Evolutionary conservation across 2,113 vertebrate species (phyloP), one percentile per base, ranked within the genome.

Genomic region (Cyprinodon tularosa): DNA sequence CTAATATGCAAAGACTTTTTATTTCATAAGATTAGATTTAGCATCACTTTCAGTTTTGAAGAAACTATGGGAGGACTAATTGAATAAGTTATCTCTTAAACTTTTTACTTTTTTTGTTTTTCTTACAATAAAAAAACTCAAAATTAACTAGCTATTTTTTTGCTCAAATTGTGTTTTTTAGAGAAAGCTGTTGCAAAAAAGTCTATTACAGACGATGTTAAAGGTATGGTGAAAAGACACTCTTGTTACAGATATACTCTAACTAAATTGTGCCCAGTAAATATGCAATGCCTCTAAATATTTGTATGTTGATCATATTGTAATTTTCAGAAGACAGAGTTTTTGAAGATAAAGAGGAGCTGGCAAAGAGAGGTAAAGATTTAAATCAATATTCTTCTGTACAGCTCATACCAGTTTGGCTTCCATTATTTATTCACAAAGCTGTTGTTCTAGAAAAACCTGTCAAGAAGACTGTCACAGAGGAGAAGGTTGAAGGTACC

Each of bases 401-500:
- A 48, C 15, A 64, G 47, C 59, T 45, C 3, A 20, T 0, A 0
- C 11, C 12, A 36, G 0, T 68, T 4, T 0, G 39, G 0, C 68
- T 66, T 69, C 12, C 8, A 62, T 71, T 22, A 42, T 62, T 62
- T 45, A 44, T 38, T 3, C 5, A 42, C 0, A 71, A 13, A 60
- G 67, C 12, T 17, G 69, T 42, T 72, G 1, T 60, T 73, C 37
- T 12, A 93, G 91, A 87, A 73, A 90, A 74, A 88, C 2, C 79
- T 64, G 64, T 37, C 8, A 80, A 84, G 76, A 92, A 89, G 88
- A 92, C 48, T n/a, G 59, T 80, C 37, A 92, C 90, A 45, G 87
- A 89, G 53, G 89, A 86, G 38, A 84, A 85, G 81, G 40, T 66
- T 10, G 87, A 88, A 93, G 93, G 92, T 89, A 74, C 2, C 8